Base-by-base conservation (phyloP, 53 echinoderm and acorn worm genomes). In the Actinopyga echinites region DNA sequence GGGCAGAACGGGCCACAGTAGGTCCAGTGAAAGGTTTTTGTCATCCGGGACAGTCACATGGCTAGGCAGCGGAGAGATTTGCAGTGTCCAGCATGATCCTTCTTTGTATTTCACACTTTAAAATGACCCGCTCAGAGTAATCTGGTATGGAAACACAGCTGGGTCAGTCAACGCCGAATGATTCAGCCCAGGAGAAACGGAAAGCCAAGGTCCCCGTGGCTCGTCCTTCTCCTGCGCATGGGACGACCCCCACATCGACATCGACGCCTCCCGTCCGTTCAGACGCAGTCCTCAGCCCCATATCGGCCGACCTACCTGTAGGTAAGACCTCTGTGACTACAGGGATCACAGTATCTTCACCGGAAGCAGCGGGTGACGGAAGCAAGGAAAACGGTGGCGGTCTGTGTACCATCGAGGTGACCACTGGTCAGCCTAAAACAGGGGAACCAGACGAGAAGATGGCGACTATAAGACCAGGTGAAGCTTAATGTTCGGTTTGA, bases 81-180 rank as follows among this genome's bases (percentile, higher is more conserved):
- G 49, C 49, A 49, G 49, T 49, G 49, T 49, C 49, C 49, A 49
- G 49, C 49, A 49, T 49, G 49, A 49, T 17, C 17, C 17, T 49
- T 49, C 49, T 17, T 17, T 49, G 49, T 49, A 49, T 49, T 49
- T 49, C 49, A 2, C 49, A 15, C 17, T 15, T 49, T 49, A 49
- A 49, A 13, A 49, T 49, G 49, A 49, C 49, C 49, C 13, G 49
- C 49, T 49, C 49, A 49, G 71, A 71, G 13, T 71, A 71, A 71
- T 7, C 26, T 71, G 71, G 31, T 71, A 71, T 71, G 71, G 71
- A 71, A 71, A 71, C 71, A 71, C 71, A 71, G 71, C 26, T 71
- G n/a, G 71, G 44, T n/a, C 71, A 34, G 34, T 42, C 71, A 71
- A 71, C 71, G 44, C 40, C 71, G 40, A 71, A 71, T 71, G 71